Percentiles rank a stretch among this genome's conserved stretches.
These are phyloP conservation scores for Arion vulgaris DNA, from an alignment of 1,140 invertebrate genomes.

Conservation along the genomic window DNA sequence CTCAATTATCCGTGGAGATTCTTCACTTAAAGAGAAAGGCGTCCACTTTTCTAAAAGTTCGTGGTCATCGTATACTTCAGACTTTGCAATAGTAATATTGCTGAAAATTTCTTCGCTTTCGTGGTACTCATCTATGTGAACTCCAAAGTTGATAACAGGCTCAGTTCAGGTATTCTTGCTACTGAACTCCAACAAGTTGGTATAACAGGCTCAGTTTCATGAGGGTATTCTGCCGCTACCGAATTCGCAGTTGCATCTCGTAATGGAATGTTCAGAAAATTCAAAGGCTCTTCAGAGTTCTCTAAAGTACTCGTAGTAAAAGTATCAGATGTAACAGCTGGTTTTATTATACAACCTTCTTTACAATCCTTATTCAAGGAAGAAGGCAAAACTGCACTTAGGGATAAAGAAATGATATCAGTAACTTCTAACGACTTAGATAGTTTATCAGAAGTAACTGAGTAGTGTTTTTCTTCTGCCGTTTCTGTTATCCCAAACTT, in stretches of 20 bases:
- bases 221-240: too few species aligned
- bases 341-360: neutral
- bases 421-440: neutral
- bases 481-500: too few species aligned
- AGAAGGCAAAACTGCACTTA: neutral
- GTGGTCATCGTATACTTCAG: neutral
- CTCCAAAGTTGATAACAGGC: too few species aligned
- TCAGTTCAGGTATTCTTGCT: too few species aligned
- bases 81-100: too few species aligned
- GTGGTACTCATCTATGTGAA: too few species aligned
- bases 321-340: neutral
- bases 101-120: too few species aligned
- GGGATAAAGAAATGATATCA: neutral
- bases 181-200: too few species aligned
- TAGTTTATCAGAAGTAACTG: neutral
- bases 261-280: neutral
- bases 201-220: too few species aligned
- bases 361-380: neutral
- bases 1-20: neutral
- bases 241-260: neutral
- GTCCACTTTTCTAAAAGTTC: neutral
- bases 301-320: neutral
- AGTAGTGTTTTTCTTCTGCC: neutral
- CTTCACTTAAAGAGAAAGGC: neutral
- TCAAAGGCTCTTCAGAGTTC: neutral